Base-by-base conservation (phyloP, 2,113 vertebrate species). In the Budorcas taxicolor region DNA sequence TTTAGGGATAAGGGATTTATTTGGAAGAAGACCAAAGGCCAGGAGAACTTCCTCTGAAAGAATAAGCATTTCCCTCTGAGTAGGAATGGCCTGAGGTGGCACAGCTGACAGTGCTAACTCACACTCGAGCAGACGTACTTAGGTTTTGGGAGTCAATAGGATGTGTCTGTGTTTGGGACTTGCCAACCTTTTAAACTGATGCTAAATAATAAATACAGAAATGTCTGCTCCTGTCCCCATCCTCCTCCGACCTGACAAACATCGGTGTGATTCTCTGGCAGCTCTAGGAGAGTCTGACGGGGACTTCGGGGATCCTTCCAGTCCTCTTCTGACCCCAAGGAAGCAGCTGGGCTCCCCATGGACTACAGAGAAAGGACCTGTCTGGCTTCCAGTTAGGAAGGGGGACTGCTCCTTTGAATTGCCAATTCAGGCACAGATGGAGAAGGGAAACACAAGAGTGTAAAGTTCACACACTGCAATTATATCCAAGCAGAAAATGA, bases 401-500 rank as follows among this genome's bases (percentile, higher is more conserved):
- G 55, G 95, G 76, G 36, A 9, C 33, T 33, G 62, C 36, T 96
- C 36, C 89, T 85, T 45, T 6, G 45, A 88, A 43, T 60, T 80
- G 50, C 16, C 80, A 80, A 0, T 58, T 60, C 89, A 93, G 89
- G 64, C 57, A 74, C 95, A 95, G 82, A 94, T 91, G 94, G 94
- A 64, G 40, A 93, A 88, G 62, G 74, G 33, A 87, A 52, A 76
- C 76, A 47, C 13, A 7, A 6, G 92, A 71, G 10, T 27, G 27
- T 45, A n/a, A 96, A 94, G 52, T 64, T 87, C 45, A 27, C 6
- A 40, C 62, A 80, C 90, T 33, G 52, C 90, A 90, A 71, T 92
- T 82, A 94, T 31, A 81, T 55, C 89, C 25, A 83, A 87, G 95
- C 43, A 90, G 92, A 93, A 74, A 90, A 92, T 45, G 58, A 78